phyloP scores from a whole-genome alignment of 2,113 vertebrate species.

The Daphoenositta chrysoptera region DNA sequence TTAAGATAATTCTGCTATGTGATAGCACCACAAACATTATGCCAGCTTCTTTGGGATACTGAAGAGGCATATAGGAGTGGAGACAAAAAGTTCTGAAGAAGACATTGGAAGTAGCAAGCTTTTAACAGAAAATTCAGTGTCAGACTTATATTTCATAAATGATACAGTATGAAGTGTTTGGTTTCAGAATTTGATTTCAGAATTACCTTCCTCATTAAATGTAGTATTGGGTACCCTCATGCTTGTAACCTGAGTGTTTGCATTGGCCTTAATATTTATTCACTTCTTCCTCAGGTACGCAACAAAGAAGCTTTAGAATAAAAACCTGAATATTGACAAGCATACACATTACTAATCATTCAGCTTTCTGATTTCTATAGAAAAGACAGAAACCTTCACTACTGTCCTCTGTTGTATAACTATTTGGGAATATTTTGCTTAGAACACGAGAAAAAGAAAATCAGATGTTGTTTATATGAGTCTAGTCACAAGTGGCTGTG shows the following conservation, averaged over 20 bases:
- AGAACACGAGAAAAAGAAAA: neutral
- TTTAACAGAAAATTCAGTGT: neutral
- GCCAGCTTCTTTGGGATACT: neutral
- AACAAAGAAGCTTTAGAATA: neutral
- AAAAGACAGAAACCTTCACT: neutral
- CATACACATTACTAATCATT: neutral
- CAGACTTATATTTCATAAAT: neutral
- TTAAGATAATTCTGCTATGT: neutral
- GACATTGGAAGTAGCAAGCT: neutral
- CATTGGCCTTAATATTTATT: neutral
- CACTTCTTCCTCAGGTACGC: neutral
- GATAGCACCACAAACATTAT: neutral
- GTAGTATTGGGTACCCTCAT: rapidly evolving
- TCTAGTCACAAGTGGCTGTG: neutral
- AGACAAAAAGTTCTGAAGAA: neutral
- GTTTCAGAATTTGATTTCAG: neutral
- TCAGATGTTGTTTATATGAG: neutral
- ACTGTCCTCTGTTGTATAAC: neutral
- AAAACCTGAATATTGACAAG: neutral
- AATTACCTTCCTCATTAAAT: neutral
- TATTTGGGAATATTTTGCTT: neutral
- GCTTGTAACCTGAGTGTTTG: neutral
- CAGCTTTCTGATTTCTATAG: neutral
- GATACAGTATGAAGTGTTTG: neutral
- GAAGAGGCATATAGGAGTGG: neutral